phyloP scores from a whole-genome alignment of 2,113 vertebrate genomes.

The mouse (Mus musculus) region GRCm39 chr10:117307501-117308000 shows the following conservation, averaged over 20 bases:
- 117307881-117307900: background rate
- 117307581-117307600: background rate
- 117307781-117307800: background rate
- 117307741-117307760: background rate
- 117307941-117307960: background rate
- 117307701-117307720: background rate
- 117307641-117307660: slow-evolving; percentile 28
- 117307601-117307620: slow-evolving; percentile 14
- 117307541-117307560: slow-evolving; percentile 19
- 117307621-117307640: slow-evolving; percentile 31
- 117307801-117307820: background rate
- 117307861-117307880: background rate
- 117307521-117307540: background rate
- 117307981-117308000: background rate
- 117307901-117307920: background rate
- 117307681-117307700: background rate
- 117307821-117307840: background rate
- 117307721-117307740: background rate
- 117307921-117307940: background rate
- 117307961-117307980: background rate
- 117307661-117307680: slow-evolving; percentile 9
- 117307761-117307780: background rate
- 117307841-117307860: background rate
- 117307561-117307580: background rate
- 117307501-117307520: background rate